Evolutionary conservation across 2,888 invertebrate genomes (phyloP).

Genomic region (Leuctra nigra): DNA sequence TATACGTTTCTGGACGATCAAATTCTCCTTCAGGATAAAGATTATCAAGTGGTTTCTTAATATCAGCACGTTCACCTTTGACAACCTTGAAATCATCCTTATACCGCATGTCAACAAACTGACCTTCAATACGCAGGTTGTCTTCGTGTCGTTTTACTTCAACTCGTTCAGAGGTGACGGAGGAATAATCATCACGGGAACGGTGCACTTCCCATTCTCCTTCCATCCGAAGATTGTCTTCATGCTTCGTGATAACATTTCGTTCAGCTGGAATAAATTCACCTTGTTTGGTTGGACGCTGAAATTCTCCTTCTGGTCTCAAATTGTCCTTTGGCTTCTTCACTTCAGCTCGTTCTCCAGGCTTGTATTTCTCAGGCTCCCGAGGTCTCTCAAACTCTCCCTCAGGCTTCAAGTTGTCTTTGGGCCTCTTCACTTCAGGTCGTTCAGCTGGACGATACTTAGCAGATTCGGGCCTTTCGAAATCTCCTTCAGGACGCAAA

Average conservation of each 20-base stretch:
- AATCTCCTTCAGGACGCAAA: constrained; percentile 36
- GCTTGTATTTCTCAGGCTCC: constrained; percentile 37
- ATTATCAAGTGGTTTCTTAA: constrained; percentile 37
- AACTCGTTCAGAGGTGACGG: constrained; percentile 54
- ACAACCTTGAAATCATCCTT: constrained; percentile 18
- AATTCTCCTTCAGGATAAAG: constrained; percentile 44
- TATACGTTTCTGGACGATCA: constrained; percentile 49
- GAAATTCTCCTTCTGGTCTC: constrained; percentile 36
- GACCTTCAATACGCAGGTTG: constrained; percentile 51
- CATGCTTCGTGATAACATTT: constrained; percentile 33
- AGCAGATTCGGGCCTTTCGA: constrained; percentile 27
- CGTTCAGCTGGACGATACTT: constrained; percentile 16
- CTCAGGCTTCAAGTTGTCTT: constrained; percentile 28
- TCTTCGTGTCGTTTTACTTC: constrained; percentile 54
- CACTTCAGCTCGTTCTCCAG: constrained; percentile 51
- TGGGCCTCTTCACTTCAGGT: constrained; percentile 35
- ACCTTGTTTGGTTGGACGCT: constrained; percentile 30
- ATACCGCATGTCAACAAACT: constrained; percentile 44
- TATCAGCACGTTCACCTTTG: constrained; percentile 42
- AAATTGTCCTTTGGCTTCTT: constrained; percentile 47
- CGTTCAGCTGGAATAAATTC: constrained; percentile 48
- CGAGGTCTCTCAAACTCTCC: constrained; percentile 36
- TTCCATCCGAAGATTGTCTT: constrained; percentile 40
- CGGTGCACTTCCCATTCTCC: constrained; percentile 36
- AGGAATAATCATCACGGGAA: constrained; percentile 49